phyloP scores from a whole-genome alignment of 1,140 invertebrate species.

The Cherax destructor region DNA sequence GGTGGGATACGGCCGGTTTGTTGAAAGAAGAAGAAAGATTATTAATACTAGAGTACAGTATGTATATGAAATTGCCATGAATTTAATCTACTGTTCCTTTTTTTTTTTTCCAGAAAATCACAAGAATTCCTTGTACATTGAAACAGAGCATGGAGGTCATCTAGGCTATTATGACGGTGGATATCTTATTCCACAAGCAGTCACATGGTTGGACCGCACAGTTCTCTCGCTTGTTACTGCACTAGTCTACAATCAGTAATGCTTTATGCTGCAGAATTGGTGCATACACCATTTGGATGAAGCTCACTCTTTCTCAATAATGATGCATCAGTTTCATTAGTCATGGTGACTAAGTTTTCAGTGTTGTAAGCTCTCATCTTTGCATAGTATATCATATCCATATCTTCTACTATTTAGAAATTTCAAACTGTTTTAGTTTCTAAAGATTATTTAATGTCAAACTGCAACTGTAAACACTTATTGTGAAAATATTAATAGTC shows the following conservation, averaged over 20 bases:
- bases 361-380: neutral
- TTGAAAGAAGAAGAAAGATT: too few species aligned
- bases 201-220: conserved; percentile 92
- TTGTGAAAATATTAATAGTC: neutral
- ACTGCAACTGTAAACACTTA: neutral
- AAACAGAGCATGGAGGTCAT: conserved; percentile 92
- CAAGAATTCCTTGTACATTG: conserved; percentile 84
- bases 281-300: neutral
- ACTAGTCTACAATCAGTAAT: conserved; percentile 54
- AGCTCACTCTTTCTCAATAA: neutral
- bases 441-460: neutral
- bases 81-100: neutral
- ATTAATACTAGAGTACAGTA: too few species aligned
- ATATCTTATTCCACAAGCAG: conserved; percentile 87
- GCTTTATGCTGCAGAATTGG: neutral
- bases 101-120: conserved; percentile 79
- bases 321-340: neutral
- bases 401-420: neutral
- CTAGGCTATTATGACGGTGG: conserved; percentile 94
- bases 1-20: too few species aligned
- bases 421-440: neutral
- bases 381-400: neutral
- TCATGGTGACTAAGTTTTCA: neutral
- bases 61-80: too few species aligned
- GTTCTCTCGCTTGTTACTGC: conserved; percentile 78